These are phyloP conservation scores for Nipponia nippon DNA, from an alignment of 2,113 vertebrate genomes.

Conservation along the genomic window DNA sequence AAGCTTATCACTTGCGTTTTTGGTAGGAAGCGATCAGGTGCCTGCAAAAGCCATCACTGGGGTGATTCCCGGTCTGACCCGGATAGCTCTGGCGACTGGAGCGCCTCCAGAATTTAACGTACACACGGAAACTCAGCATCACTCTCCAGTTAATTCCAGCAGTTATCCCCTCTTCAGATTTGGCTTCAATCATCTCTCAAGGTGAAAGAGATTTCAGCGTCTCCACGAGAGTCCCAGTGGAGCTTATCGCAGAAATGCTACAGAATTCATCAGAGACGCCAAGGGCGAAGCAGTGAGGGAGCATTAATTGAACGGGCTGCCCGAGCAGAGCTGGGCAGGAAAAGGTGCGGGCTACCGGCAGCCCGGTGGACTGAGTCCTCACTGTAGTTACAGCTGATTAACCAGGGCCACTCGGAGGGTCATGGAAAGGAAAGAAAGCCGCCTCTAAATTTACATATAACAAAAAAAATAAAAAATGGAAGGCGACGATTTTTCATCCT, in stretches of 20 bases:
- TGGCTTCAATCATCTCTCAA: neutral
- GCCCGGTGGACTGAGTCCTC: neutral
- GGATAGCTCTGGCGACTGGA: neutral
- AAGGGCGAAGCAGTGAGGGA: neutral
- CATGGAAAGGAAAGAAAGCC: neutral
- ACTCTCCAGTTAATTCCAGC: neutral
- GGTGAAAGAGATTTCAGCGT: neutral
- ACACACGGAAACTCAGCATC: neutral
- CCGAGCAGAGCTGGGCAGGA: neutral
- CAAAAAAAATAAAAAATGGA: neutral
- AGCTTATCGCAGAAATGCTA: neutral
- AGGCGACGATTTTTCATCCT: neutral
- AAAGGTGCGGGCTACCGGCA: neutral
- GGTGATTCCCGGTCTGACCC: neutral
- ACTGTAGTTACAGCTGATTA: neutral
- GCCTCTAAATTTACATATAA: neutral
- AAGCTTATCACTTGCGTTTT: neutral
- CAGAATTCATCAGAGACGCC: neutral
- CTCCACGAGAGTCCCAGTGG: neutral
- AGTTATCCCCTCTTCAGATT: neutral
- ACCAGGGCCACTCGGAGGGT: neutral
- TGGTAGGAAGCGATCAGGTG: neutral
- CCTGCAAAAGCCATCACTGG: neutral
- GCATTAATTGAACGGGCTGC: neutral
- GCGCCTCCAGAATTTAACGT: neutral